These are phyloP conservation scores for Elysia crispata DNA, from an alignment of 2,888 invertebrate species.

Conservation along the genomic window DNA sequence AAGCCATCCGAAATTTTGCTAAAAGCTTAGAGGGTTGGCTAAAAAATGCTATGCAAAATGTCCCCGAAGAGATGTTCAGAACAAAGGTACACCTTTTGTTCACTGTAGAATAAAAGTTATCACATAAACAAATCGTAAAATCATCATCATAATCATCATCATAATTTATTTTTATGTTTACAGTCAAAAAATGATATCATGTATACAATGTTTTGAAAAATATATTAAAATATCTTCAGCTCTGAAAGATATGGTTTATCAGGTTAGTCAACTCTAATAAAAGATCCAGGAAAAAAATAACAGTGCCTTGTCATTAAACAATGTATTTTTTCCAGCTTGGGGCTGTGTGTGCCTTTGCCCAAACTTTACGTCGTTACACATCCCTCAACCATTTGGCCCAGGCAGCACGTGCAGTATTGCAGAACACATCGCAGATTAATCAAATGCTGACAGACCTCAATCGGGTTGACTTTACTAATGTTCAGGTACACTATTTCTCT, in stretches of 20 bases:
- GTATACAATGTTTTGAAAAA: too few relatives aligned
- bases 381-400: slow-evolving; percentile 97
- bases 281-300: too few relatives aligned
- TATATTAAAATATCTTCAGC: too few relatives aligned
- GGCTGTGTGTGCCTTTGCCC: slow-evolving; percentile 93
- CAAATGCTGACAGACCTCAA: slow-evolving; percentile 98
- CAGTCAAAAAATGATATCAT: too few relatives aligned
- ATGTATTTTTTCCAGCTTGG: slow-evolving; percentile 79
- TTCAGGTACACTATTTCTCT: slow-evolving; percentile 83
- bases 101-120: too few relatives aligned
- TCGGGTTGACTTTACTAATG: slow-evolving; percentile 98
- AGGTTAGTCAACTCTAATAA: too few relatives aligned
- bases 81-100: slow-evolving; percentile 87
- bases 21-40: slow-evolving; percentile 93
- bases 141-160: too few relatives aligned
- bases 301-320: too few relatives aligned
- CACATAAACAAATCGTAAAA: too few relatives aligned
- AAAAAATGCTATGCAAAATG: slow-evolving; percentile 88
- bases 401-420: slow-evolving; percentile 95
- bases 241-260: too few relatives aligned
- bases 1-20: slow-evolving; percentile 93
- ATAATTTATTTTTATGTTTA: too few relatives aligned
- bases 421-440: slow-evolving; percentile 94
- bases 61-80: slow-evolving; percentile 88
- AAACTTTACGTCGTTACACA: slow-evolving; percentile 95